A percentile compares a stretch with the other conserved stretches of the same genome.
Conservation (phyloP, 2,888 invertebrate species). For the Hemithea aestivaria region DNA sequence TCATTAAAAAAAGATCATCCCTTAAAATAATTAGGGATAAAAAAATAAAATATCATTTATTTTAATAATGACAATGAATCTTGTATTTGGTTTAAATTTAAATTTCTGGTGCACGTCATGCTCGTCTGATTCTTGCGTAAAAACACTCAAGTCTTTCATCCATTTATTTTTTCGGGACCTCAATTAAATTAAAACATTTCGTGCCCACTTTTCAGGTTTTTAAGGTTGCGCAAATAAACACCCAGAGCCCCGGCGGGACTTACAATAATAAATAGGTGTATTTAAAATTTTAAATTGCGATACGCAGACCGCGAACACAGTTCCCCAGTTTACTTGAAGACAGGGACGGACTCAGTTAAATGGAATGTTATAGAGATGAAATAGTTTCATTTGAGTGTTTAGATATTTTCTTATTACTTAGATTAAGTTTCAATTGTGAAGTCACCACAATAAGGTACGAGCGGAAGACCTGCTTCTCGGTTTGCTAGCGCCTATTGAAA, state of each 20-base stretch:
- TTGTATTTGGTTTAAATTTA: no score
- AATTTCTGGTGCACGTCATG: no score
- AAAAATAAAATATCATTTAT: not conserved
- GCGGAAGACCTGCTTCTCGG: no score
- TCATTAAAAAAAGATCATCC: no score
- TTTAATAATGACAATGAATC: constrained; percentile 12
- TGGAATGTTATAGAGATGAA: no score
- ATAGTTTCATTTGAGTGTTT: no score
- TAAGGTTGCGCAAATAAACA: constrained; percentile 13
- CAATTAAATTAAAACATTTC: constrained; percentile 17
- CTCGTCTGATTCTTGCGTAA: constrained; percentile 1
- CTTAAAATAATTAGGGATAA: no score
- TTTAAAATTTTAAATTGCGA: constrained; percentile 35
- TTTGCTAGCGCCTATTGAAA: no score
- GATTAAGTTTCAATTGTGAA: no score
- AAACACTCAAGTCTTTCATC: no score
- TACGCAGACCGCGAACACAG: constrained; percentile 24
- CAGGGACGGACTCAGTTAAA: constrained; percentile 11
- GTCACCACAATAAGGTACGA: no score
- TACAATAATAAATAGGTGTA: constrained; percentile 27
- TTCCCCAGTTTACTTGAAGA: constrained; percentile 17
- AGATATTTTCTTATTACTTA: no score
- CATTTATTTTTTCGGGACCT: constrained; percentile 6
- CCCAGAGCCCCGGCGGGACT: constrained; percentile 8
- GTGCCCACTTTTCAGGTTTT: constrained; percentile 7